Conservation (phyloP, 2,888 invertebrate genomes). For the Podotricha telesiphe region DNA sequence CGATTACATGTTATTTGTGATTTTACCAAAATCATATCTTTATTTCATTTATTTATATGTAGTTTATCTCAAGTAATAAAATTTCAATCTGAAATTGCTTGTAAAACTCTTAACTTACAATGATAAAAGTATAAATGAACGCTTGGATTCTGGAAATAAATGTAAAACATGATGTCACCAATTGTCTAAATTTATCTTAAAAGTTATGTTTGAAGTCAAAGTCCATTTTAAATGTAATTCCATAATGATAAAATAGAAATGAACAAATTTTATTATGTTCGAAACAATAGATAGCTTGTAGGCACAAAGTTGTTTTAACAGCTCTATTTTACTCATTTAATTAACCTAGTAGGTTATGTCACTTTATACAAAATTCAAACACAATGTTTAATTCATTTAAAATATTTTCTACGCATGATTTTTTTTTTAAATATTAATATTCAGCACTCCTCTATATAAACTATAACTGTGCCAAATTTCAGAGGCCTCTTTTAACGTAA, state of each 20-base stretch:
- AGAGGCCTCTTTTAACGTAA: no score
- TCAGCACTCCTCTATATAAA: no score
- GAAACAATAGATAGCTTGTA: no score
- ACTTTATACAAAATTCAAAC: no score
- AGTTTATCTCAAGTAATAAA: slow-evolving; percentile 2
- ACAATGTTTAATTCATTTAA: no score
- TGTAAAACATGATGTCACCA: slow-evolving; percentile 9
- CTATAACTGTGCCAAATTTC: no score
- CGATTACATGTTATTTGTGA: background rate
- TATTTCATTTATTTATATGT: slow-evolving; percentile 10
- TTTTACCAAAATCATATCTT: slow-evolving; percentile 5
- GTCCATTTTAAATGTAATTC: background rate
- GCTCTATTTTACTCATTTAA: no score
- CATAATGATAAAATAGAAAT: background rate
- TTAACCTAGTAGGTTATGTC: no score
- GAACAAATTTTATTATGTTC: no score
- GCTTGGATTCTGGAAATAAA: background rate
- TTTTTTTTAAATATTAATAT: no score
- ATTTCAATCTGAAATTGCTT: slow-evolving; percentile 26
- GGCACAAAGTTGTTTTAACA: no score
- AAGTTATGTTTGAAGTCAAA: background rate
- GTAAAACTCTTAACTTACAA: slow-evolving; percentile 21
- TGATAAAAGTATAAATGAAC: slow-evolving; percentile 9
- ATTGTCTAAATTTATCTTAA: slow-evolving; percentile 16
- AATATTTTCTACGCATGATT: no score